Conservation (phyloP, 1,140 invertebrate species). For the Bombus superbus region DNA sequence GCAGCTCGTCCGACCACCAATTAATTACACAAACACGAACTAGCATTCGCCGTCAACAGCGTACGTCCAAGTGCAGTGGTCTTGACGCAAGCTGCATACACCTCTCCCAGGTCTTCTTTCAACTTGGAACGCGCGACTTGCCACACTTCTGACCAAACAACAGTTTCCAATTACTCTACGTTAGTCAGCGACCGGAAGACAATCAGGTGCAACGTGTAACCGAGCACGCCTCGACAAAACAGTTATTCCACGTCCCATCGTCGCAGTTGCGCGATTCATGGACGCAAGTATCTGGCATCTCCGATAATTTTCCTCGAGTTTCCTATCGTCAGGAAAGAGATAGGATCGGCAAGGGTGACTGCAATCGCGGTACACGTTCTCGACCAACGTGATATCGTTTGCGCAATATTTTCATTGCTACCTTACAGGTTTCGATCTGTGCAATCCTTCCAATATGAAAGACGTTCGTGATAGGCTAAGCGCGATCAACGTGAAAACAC, state of each 20-base stretch:
- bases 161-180: conserved; percentile 45
- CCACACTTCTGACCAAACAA: conserved; percentile 18
- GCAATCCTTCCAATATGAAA: conserved; percentile 23
- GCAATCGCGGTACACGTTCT: too few relatives aligned
- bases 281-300: background rate
- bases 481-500: conserved; percentile 41
- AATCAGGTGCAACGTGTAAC: conserved; percentile 33
- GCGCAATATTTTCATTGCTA: conserved; percentile 63
- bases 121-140: conserved; percentile 1
- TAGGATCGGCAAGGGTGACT: background rate
- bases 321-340: conserved; percentile 1
- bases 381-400: conserved; percentile 54
- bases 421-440: too few relatives aligned
- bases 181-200: conserved; percentile 46
- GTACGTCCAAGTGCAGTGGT: background rate
- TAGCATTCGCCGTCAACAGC: background rate
- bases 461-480: conserved; percentile 59
- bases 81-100: background rate
- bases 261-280: background rate
- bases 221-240: conserved; percentile 39
- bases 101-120: background rate
- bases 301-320: background rate
- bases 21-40: conserved; percentile 26
- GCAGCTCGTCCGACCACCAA: background rate
- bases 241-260: conserved; percentile 18